A percentile compares a stretch with the other conserved stretches of the same genome.
Evolutionary conservation across 2,888 invertebrate species (phyloP).

Genomic region (Anoplius nigerrimus): DNA sequence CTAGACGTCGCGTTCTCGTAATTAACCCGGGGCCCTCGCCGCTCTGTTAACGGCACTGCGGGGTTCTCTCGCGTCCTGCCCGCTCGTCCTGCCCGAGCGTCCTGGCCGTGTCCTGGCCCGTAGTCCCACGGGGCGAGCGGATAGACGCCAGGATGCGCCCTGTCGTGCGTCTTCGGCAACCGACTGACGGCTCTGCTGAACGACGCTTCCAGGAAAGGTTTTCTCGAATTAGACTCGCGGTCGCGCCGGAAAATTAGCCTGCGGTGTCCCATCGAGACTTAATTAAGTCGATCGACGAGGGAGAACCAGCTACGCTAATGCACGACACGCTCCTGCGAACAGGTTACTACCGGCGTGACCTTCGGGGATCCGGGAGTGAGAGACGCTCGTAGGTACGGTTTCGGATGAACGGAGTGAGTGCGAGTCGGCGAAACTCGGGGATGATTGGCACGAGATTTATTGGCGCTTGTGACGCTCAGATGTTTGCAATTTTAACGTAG

Average conservation of each 20-base stretch:
- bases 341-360: too few species aligned
- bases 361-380: too few species aligned
- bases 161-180: slow-evolving; percentile 30
- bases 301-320: background rate
- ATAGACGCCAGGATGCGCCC: slow-evolving; percentile 34
- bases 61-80: slow-evolving; percentile 1
- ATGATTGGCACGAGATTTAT: too few species aligned
- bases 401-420: too few species aligned
- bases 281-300: slow-evolving; percentile 1
- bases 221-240: slow-evolving; percentile 2
- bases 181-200: slow-evolving; percentile 30
- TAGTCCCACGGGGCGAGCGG: slow-evolving; percentile 4
- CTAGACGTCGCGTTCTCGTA: slow-evolving; percentile 11
- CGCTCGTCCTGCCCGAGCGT: background rate
- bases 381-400: too few species aligned
- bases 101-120: too few species aligned
- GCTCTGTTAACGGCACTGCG: background rate
- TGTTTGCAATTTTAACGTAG: too few species aligned
- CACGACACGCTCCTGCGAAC: background rate
- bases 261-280: background rate
- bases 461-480: too few species aligned
- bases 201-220: slow-evolving; percentile 26
- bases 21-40: slow-evolving; percentile 4
- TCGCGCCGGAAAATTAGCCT: slow-evolving; percentile 4
- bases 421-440: too few species aligned